Conservation (phyloP, 2,113 vertebrate genomes). For the Odobenus rosmarus region DNA sequence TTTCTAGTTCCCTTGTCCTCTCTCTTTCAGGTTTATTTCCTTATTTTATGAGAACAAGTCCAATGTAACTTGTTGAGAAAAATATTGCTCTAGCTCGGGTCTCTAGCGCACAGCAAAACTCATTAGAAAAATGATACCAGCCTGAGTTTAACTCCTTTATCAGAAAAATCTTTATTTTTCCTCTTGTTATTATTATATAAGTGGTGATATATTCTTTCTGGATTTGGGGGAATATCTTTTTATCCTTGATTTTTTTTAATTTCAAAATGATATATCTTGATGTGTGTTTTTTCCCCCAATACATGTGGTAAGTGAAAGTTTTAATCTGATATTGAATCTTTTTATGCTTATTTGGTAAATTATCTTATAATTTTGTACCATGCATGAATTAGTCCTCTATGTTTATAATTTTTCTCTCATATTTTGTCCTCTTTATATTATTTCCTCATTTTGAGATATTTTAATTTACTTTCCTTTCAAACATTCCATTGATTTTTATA, state of each 20-base stretch:
- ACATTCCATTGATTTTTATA: background rate
- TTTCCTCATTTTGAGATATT: background rate
- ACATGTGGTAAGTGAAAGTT: background rate
- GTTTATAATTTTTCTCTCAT: background rate
- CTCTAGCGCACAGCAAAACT: background rate
- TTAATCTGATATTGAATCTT: background rate
- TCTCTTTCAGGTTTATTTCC: background rate
- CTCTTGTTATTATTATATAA: background rate
- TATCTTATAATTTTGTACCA: background rate
- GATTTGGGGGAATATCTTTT: background rate
- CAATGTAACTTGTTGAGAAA: background rate
- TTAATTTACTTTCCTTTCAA: background rate
- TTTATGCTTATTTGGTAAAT: background rate
- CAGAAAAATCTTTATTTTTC: background rate
- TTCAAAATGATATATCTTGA: background rate
- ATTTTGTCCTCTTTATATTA: background rate
- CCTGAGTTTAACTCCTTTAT: background rate
- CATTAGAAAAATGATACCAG: background rate
- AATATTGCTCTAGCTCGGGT: background rate
- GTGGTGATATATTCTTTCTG: background rate
- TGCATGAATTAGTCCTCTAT: background rate
- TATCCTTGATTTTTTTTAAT: background rate
- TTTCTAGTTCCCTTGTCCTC: background rate
- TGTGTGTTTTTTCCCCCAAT: background rate
- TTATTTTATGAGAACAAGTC: background rate